phyloP scores from a whole-genome alignment of 2,113 vertebrate species.

The Trematocara variabile region DNA sequence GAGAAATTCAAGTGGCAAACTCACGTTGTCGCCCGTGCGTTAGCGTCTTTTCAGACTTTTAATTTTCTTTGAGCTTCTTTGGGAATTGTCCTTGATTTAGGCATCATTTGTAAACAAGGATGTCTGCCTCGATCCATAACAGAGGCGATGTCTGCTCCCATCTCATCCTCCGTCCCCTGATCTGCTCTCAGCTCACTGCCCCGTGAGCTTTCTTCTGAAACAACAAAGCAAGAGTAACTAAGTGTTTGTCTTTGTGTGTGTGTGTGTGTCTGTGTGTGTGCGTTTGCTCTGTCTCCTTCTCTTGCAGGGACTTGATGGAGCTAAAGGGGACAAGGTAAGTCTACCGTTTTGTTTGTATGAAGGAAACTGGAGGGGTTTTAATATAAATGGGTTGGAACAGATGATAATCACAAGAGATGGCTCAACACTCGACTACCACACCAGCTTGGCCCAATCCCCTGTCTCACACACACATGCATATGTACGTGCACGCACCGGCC shows the following conservation, averaged over 20 bases:
- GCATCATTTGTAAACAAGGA: constrained; percentile 55
- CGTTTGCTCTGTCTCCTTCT: constrained; percentile 34
- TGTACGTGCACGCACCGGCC: not conserved
- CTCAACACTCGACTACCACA: constrained; percentile 8
- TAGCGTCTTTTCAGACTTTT: not conserved
- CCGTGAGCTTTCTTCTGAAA: constrained; percentile 44
- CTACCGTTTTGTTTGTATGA: constrained; percentile 69
- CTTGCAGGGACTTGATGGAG: constrained; percentile 82
- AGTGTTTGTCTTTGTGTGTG: constrained; percentile 26
- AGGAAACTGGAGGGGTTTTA: constrained; percentile 53
- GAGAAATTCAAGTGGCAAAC: not conserved
- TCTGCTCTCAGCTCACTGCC: constrained; percentile 49
- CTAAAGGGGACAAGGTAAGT: constrained; percentile 89
- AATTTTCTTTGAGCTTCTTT: constrained; percentile 45
- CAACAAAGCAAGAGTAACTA: constrained; percentile 59
- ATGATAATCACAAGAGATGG: constrained; percentile 64
- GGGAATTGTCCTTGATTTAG: constrained; percentile 60
- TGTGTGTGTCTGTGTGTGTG: constrained; percentile 18
- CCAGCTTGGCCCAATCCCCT: not conserved
- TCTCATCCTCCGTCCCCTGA: constrained; percentile 64
- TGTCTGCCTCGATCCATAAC: constrained; percentile 61
- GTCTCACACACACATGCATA: not conserved
- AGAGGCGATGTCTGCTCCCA: constrained; percentile 64
- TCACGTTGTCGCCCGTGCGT: not conserved
- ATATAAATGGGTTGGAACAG: constrained; percentile 59